A percentile compares a stretch with the other conserved stretches of the same genome.
Conservation (phyloP, 2,797 vertebrate species). For the Leptatherina wallacei region DNA sequence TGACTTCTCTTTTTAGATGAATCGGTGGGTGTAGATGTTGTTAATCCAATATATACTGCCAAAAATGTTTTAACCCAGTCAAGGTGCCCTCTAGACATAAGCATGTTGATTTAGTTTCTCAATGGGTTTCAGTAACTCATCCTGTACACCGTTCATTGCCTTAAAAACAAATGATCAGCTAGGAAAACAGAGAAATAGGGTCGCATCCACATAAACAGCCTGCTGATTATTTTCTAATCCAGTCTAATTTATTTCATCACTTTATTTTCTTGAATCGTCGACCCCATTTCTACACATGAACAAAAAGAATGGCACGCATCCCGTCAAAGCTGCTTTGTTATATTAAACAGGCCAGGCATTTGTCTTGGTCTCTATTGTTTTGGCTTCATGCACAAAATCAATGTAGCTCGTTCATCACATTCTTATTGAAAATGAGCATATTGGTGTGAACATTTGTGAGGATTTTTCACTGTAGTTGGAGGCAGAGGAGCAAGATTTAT, state of each 20-base stretch:
- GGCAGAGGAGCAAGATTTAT: constrained; percentile 64
- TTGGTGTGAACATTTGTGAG: constrained; percentile 73
- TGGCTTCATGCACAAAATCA: constrained; percentile 67
- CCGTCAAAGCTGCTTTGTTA: constrained; percentile 46
- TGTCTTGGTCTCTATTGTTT: constrained; percentile 75
- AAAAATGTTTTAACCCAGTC: neutral
- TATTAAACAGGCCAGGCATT: constrained; percentile 65
- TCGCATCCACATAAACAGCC: constrained; percentile 20
- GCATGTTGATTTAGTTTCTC: neutral
- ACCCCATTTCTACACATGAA: constrained; percentile 5
- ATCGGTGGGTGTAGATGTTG: neutral
- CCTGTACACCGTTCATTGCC: neutral
- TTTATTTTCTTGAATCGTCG: constrained; percentile 29
- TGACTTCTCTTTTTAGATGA: constrained; percentile 5
- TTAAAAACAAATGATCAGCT: constrained; percentile 7
- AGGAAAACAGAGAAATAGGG: constrained; percentile 15
- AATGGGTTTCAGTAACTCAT: neutral
- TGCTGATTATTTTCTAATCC: constrained; percentile 13
- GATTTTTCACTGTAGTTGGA: constrained; percentile 56
- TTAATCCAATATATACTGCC: neutral
- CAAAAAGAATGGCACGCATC: constrained; percentile 26
- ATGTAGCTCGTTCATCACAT: constrained; percentile 74
- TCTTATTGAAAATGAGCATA: constrained; percentile 66
- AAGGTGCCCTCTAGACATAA: neutral
- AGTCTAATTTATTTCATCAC: neutral